Evolutionary conservation across 2,113 vertebrate species (phyloP), one percentile per base, ranked within the genome.

Genomic region (Zingel zingel): DNA sequence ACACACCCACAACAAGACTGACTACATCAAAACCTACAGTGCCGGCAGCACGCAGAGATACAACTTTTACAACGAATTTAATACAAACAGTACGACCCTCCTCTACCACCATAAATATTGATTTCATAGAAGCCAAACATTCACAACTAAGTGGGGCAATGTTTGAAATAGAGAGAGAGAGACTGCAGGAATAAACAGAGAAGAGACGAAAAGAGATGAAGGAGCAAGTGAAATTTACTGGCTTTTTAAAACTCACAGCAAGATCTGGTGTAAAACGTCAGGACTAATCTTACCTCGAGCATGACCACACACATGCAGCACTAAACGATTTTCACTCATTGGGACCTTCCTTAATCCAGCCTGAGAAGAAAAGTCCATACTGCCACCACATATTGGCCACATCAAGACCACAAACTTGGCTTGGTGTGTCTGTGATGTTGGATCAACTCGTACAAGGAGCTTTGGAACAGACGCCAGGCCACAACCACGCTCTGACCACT

Each of bases 301-400:
- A 58, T 47, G 87, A 91, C 89, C 92, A 91, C 89, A 88, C 90
- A 84, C 88, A 71, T 13, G 16, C 75, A 83, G 53, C 19, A 25
- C 56, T 59, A 14, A 82, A 69, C 79, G 16, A 61, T 68, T 79
- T 75, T 74, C 83, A 66, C 79, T 81, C 74, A 27, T n/a, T n/a
- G 56, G 71, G 82, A 88, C 84, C 88, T 77, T 80, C 45, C 39
- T 68, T 27, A 33, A 66, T 63, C 80, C 65, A 80, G 58, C 68
- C 62, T 30, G 71, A 67, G 84, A 74, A 80, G 54, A 77, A 75
- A 70, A 83, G 70, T 66, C 86, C 74, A 75, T 25, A 64, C 62
- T 47, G 39, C 45, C 76, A 69, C 88, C 80, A 74, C 72, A 78
- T 23, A 43, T 18, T 54, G 72, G 83, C 86, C 90, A 64, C 80